Percentiles rank a stretch among this genome's conserved stretches.
Conservation (phyloP, 2,888 invertebrate genomes). For the Prosopocoilus inquinatus region DNA sequence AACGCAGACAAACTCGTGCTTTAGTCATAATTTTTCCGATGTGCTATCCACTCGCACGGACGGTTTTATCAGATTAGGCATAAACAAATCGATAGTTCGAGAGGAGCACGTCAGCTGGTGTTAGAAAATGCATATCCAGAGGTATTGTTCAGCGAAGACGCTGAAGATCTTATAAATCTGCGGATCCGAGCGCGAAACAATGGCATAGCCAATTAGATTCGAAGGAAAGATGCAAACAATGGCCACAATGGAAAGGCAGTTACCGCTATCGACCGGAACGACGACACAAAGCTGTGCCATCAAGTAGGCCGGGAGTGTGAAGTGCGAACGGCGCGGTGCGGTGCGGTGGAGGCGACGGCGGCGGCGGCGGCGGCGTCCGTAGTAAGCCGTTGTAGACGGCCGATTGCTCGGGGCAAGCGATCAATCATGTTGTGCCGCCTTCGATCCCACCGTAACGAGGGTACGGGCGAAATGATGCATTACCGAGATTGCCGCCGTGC, state of each 20-base stretch:
- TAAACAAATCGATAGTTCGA: too few species aligned
- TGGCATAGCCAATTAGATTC: conserved; percentile 11
- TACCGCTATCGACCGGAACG: conserved; percentile 12
- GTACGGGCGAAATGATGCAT: conserved; percentile 24
- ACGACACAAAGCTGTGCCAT: conserved; percentile 7
- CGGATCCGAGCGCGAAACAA: conserved; percentile 2
- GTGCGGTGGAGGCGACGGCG: background rate
- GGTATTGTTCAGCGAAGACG: too few species aligned
- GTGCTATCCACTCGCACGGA: too few species aligned
- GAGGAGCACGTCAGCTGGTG: too few species aligned
- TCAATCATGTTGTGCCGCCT: conserved; percentile 23
- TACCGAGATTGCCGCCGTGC: conserved; percentile 22
- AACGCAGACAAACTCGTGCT: too few species aligned
- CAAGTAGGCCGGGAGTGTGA: conserved; percentile 4
- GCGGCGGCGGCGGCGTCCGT: background rate
- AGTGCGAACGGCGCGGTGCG: conserved; percentile 4
- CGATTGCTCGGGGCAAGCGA: conserved; percentile 21
- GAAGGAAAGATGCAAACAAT: conserved; percentile 12
- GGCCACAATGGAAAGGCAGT: conserved; percentile 10
- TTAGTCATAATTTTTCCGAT: too few species aligned
- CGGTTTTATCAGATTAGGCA: too few species aligned
- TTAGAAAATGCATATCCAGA: too few species aligned
- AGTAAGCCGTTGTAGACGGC: conserved; percentile 16
- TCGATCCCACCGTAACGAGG: conserved; percentile 22
- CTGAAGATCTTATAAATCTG: background rate